These are phyloP conservation scores for Epizoanthus scotinus DNA, from an alignment of 92 coral and sea anemone genomes.

Conservation along the genomic window DNA sequence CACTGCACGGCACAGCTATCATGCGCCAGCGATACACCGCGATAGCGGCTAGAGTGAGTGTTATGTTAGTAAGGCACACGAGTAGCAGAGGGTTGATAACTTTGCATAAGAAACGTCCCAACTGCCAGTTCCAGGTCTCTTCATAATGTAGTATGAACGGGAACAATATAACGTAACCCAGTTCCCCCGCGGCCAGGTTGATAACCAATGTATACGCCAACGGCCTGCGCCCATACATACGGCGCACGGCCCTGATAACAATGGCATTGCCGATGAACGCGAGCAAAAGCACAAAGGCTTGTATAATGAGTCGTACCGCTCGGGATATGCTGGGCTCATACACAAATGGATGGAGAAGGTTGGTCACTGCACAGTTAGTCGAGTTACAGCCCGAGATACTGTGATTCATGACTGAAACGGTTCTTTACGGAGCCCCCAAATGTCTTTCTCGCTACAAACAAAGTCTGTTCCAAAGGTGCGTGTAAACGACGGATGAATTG, in stretches of 20 bases:
- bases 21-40: slow-evolving; percentile 36
- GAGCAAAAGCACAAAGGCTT: slow-evolving; percentile 1
- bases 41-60: slow-evolving; percentile 31
- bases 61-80: slow-evolving; percentile 18
- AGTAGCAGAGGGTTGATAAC: slow-evolving; percentile 16
- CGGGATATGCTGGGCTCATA: not conserved
- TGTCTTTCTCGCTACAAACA: too few species aligned
- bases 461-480: too few species aligned
- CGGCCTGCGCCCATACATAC: slow-evolving; percentile 14
- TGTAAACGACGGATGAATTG: too few species aligned
- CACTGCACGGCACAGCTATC: slow-evolving; percentile 23
- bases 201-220: slow-evolving; percentile 26
- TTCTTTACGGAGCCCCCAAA: too few species aligned
- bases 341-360: not conserved
- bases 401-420: not conserved
- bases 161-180: not conserved
- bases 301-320: slow-evolving; percentile 16
- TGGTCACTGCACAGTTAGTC: not conserved
- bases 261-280: slow-evolving; percentile 14
- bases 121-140: slow-evolving; percentile 20
- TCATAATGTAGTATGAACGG: slow-evolving; percentile 13
- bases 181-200: slow-evolving; percentile 37
- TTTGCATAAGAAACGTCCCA: slow-evolving; percentile 30
- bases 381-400: slow-evolving; percentile 1
- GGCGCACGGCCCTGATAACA: slow-evolving; percentile 37